phyloP scores from a whole-genome alignment of 2,888 invertebrate genomes.

The Conus canariensis region DNA sequence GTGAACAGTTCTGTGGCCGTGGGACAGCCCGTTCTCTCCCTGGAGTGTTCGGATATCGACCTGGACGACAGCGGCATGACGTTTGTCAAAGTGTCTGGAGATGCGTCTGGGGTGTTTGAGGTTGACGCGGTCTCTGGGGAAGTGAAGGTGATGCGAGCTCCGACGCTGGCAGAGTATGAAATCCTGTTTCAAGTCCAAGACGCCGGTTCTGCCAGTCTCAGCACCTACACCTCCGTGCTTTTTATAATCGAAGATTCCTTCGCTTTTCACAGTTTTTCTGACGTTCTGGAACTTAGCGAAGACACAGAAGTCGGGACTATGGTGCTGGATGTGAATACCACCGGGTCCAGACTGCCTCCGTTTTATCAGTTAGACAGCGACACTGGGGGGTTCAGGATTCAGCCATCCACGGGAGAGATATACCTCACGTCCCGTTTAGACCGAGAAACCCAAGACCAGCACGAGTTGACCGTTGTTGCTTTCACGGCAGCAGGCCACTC shows the following conservation, averaged over 20 bases:
- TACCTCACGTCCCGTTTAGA: background rate
- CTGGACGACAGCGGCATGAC: background rate
- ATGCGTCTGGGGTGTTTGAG: background rate
- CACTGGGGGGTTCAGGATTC: background rate
- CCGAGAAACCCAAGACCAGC: background rate
- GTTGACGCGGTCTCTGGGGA: slow-evolving; percentile 1
- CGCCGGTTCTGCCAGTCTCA: background rate
- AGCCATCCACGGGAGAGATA: slow-evolving; percentile 23
- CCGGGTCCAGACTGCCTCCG: background rate
- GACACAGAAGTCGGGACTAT: slow-evolving; percentile 6
- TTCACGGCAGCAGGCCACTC: background rate
- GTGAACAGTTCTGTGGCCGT: background rate
- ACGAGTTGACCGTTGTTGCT: background rate
- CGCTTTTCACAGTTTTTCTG: background rate
- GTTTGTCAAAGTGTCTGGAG: slow-evolving; percentile 6
- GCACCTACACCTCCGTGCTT: background rate
- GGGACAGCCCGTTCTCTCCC: background rate
- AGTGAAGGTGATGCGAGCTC: background rate
- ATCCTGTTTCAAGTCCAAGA: slow-evolving; percentile 5
- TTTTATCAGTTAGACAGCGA: background rate
- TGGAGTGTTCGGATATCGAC: slow-evolving; percentile 19
- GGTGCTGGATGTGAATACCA: background rate
- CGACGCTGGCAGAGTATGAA: background rate
- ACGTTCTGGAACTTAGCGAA: background rate
- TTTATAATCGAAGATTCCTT: slow-evolving; percentile 12